phyloP scores from a whole-genome alignment of 1,140 invertebrate species.

The Adelges cooleyi region DNA sequence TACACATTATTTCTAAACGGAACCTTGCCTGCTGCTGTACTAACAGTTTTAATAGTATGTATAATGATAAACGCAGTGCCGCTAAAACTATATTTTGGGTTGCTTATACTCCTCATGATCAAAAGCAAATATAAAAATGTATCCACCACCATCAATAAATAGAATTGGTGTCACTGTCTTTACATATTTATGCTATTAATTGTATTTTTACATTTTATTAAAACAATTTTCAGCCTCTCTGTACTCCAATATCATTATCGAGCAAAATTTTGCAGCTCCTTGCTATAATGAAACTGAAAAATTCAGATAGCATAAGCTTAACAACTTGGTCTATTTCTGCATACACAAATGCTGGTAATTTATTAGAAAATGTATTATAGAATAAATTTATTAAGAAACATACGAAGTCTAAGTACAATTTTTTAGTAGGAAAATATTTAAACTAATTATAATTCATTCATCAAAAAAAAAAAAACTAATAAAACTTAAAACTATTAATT shows the following conservation, averaged over 20 bases:
- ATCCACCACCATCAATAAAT: conserved; percentile 30
- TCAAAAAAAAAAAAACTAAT: background rate
- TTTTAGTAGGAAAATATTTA: too few relatives aligned
- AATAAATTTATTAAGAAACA: too few relatives aligned
- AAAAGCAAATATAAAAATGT: background rate
- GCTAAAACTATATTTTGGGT: too few relatives aligned
- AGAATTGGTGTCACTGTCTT: conserved; percentile 14
- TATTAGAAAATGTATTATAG: too few relatives aligned
- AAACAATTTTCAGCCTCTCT: conserved; percentile 51
- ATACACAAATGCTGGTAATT: conserved; percentile 52
- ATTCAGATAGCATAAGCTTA: conserved; percentile 51
- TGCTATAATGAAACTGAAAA: conserved; percentile 47
- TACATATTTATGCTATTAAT: too few relatives aligned
- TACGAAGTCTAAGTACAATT: too few relatives aligned
- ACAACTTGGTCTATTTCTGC: conserved; percentile 57
- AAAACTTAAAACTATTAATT: background rate
- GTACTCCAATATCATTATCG: conserved; percentile 55
- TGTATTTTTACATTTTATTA: too few relatives aligned
- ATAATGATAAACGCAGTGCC: too few relatives aligned
- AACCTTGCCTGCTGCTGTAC: conserved; percentile 44
- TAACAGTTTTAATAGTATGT: conserved; percentile 52
- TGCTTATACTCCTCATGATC: too few relatives aligned
- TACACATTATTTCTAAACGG: conserved; percentile 42
- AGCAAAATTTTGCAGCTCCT: conserved; percentile 55
- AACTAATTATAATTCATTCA: background rate